These are phyloP conservation scores for Syrmaticus mikado DNA, from an alignment of 2,113 vertebrate species.

Conservation along the genomic window DNA sequence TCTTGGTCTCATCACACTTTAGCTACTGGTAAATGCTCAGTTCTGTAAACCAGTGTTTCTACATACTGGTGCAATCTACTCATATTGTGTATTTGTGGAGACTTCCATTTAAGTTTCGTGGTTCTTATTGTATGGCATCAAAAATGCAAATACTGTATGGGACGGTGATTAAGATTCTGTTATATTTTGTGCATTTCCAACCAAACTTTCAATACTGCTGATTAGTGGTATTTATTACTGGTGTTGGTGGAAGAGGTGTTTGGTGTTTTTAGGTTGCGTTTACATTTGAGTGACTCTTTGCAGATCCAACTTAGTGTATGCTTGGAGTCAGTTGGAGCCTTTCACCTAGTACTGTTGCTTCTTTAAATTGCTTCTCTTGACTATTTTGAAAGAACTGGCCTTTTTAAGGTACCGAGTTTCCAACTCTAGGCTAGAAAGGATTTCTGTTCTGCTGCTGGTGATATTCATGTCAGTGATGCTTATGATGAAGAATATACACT, in stretches of 20 bases:
- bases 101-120: background rate
- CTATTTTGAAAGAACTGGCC: background rate
- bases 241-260: background rate
- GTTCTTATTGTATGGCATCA: background rate
- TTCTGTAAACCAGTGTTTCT: background rate
- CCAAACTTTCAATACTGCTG: background rate
- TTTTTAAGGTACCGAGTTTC: background rate
- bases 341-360: background rate
- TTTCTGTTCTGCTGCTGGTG: background rate
- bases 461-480: background rate
- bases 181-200: background rate
- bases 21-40: background rate
- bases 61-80: background rate
- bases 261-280: background rate
- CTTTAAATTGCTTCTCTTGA: background rate
- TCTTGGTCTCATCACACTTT: background rate
- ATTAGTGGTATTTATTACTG: background rate
- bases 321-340: background rate
- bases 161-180: background rate
- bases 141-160: background rate
- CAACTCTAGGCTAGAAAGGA: background rate
- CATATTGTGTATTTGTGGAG: background rate
- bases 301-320: background rate
- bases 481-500: background rate
- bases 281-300: background rate